These are phyloP conservation scores for Sebastes fasciatus DNA, from an alignment of 2,113 vertebrate species.

Conservation along the genomic window DNA sequence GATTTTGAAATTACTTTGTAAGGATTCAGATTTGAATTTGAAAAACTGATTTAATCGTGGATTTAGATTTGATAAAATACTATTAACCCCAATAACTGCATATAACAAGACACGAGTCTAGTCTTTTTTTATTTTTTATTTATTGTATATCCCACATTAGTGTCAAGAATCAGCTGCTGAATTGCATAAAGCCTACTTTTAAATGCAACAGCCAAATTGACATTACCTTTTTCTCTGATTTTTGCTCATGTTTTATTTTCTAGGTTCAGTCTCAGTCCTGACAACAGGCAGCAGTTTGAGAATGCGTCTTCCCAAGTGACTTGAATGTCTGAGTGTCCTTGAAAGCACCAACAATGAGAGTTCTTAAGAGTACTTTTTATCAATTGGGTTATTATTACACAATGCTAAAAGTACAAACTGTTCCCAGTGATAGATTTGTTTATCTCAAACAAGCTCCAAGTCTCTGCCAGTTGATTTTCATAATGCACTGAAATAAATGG, in stretches of 20 bases:
- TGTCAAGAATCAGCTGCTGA: background rate
- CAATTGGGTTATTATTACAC: background rate
- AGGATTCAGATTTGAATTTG: background rate
- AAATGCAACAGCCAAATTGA: background rate
- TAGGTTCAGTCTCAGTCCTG: background rate
- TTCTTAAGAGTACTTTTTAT: background rate
- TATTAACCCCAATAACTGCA: background rate
- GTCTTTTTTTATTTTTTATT: background rate
- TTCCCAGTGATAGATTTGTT: background rate
- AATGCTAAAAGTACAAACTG: background rate
- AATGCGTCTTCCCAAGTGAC: background rate
- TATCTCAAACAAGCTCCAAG: background rate
- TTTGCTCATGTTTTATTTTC: background rate
- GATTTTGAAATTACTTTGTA: background rate
- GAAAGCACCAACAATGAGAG: background rate
- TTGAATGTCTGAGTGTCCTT: background rate
- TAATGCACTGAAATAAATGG: background rate
- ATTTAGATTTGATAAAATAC: background rate
- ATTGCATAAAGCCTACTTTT: background rate
- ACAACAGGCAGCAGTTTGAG: background rate
- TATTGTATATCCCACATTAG: background rate
- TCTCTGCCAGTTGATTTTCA: background rate
- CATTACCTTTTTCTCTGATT: background rate
- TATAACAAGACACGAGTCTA: background rate
- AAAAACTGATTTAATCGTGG: background rate